Evolutionary conservation across 2,797 vertebrate genomes (phyloP).

Genomic region (Lepus oiostolus): DNA sequence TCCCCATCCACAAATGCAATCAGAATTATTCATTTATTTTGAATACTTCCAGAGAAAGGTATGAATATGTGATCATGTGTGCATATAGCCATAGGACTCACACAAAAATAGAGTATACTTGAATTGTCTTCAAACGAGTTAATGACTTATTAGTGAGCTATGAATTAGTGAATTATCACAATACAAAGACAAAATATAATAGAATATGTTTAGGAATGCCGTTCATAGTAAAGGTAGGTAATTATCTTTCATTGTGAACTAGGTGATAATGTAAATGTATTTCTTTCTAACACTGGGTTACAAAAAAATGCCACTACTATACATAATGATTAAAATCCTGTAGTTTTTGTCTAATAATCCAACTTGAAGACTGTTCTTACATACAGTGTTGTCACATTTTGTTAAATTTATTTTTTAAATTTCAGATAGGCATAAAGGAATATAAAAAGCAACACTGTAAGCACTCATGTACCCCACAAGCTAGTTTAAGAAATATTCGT

Average conservation of each 20-base stretch:
- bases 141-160: conserved; percentile 17
- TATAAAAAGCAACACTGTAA: conserved; percentile 14
- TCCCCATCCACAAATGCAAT: conserved; percentile 3
- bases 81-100: neutral
- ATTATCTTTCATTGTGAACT: neutral
- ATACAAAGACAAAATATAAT: conserved; percentile 19
- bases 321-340: neutral
- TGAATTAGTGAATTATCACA: conserved; percentile 26
- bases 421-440: neutral
- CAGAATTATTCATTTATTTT: conserved; percentile 42
- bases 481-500: conserved; percentile 28
- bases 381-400: conserved; percentile 9
- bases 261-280: conserved; percentile 21
- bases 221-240: neutral
- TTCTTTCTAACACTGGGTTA: neutral
- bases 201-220: neutral
- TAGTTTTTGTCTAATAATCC: conserved; percentile 55
- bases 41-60: conserved; percentile 35
- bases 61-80: neutral
- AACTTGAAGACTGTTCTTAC: conserved; percentile 18
- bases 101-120: neutral
- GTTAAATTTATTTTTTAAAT: conserved; percentile 34
- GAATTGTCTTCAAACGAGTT: neutral
- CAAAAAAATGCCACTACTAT: neutral
- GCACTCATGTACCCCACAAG: neutral